Conservation (phyloP, 23 tunicate species). For the Ascidia mentula region DNA sequence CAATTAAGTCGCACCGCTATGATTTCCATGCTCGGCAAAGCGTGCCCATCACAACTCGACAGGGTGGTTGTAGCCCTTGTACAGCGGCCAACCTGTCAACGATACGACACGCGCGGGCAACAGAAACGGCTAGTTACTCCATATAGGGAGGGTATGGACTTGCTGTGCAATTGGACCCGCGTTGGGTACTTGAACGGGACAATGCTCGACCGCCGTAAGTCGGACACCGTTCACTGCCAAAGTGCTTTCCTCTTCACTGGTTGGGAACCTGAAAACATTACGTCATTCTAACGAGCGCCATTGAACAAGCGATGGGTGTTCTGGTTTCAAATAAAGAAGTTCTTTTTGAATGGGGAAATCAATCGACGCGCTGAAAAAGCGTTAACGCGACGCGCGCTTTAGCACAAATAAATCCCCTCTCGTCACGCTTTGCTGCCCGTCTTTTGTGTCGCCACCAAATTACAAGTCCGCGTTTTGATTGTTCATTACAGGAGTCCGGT, state of each 20-base stretch:
- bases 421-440: too few relatives aligned
- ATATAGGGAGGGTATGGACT: neutral
- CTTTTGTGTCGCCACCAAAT: too few relatives aligned
- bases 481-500: conserved; percentile 12
- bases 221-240: conserved; percentile 5
- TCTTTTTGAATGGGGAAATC: too few relatives aligned
- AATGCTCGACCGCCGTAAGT: neutral
- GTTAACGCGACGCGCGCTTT: too few relatives aligned
- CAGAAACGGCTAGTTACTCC: neutral
- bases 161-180: neutral
- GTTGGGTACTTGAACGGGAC: neutral
- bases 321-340: too few relatives aligned
- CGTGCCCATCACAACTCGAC: neutral
- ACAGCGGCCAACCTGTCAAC: neutral
- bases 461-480: too few relatives aligned
- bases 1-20: neutral
- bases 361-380: too few relatives aligned
- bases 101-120: neutral
- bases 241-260: neutral
- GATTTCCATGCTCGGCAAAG: neutral
- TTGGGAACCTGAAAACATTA: neutral
- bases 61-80: neutral
- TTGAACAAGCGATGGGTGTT: too few relatives aligned
- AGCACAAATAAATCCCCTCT: too few relatives aligned
- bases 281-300: neutral